A percentile compares a stretch with the other conserved stretches of the same genome.
Conservation (phyloP, 2,888 invertebrate species). For the Leuctra nigra region DNA sequence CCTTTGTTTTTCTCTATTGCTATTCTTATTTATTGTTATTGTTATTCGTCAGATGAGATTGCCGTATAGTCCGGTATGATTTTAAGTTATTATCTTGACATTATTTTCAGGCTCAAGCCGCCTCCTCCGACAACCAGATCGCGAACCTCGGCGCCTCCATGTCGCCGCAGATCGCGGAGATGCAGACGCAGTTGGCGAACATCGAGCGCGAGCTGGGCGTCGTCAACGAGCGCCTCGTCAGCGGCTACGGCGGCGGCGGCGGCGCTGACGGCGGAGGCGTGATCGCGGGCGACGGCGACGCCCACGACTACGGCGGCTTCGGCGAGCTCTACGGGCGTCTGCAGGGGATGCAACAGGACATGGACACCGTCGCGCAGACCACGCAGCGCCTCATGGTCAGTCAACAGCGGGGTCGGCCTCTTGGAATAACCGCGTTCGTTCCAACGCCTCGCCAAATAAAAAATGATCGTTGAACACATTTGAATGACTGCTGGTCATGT, state of each 20-base stretch:
- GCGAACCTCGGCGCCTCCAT: conserved; percentile 37
- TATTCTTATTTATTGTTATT: too few relatives aligned
- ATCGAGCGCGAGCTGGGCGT: conserved; percentile 41
- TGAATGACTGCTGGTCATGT: too few relatives aligned
- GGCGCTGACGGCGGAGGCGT: background rate
- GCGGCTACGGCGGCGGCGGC: conserved; percentile 4
- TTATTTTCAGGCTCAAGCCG: conserved; percentile 5
- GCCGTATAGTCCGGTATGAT: too few relatives aligned
- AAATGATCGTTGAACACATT: too few relatives aligned
- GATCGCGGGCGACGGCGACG: conserved; percentile 28
- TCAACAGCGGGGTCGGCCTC: too few relatives aligned
- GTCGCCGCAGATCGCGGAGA: conserved; percentile 41
- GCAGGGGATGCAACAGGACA: conserved; percentile 40
- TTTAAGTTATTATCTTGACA: too few relatives aligned
- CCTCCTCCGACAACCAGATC: conserved; percentile 32
- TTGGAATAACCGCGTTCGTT: too few relatives aligned
- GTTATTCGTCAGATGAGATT: too few relatives aligned
- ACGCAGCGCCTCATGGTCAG: conserved; percentile 44
- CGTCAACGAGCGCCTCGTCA: conserved; percentile 34
- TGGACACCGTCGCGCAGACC: conserved; percentile 39
- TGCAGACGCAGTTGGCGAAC: conserved; percentile 46
- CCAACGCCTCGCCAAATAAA: too few relatives aligned
- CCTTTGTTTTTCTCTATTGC: too few relatives aligned
- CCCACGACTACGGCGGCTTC: conserved; percentile 31
- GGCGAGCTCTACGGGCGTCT: conserved; percentile 40